Evolutionary conservation across 1,140 invertebrate species (phyloP), one percentile per base, ranked within the genome.

Genomic region (Papilio dardanus): DNA sequence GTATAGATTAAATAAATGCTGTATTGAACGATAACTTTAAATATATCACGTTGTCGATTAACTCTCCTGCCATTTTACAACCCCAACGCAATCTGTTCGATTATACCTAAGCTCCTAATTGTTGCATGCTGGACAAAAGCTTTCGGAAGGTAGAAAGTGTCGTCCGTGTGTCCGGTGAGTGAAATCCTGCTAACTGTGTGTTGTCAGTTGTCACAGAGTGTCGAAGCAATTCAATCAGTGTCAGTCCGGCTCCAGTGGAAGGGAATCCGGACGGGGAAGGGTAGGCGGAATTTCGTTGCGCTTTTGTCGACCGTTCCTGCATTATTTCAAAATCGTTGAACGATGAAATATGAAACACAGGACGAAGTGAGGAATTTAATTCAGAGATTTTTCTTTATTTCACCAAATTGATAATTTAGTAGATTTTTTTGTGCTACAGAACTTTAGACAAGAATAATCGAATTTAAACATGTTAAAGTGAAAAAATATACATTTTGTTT

Each of bases 221-320:
- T 58, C 54, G 54, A 28, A 58, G 54, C 54, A 58, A 58, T 58
- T 58, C 54, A 58, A 58, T 58, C 54, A 58, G 54, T 62, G 54
- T 28, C 54, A 62, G 10, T 16, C 54, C 24, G 6, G 42, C 5
- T 4, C 3, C 3, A 10, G 54, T 21, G 21, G 35, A 37, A 16
- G 4, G 54, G 54, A 16, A 28, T 28, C 24, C 54, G 54, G 54
- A 62, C 54, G 24, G 54, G 3, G 24, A 30, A 10, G 12, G 2
- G 8, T 4, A 37, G n/a, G n/a, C 24, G 54, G 54, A 28, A 62
- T 16, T 14, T 21, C 14, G 16, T 62, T 62, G 54, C 54, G 24
- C 54, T 62, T 62, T 62, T 62, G 24, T 30, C 16, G 10, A 28
- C 10, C 14, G 24, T 30, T 62, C 8, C 3, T 62, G 21, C 54